Conservation (phyloP, 92 coral and sea anemone genomes). For the Pocillopora meandrina region DNA sequence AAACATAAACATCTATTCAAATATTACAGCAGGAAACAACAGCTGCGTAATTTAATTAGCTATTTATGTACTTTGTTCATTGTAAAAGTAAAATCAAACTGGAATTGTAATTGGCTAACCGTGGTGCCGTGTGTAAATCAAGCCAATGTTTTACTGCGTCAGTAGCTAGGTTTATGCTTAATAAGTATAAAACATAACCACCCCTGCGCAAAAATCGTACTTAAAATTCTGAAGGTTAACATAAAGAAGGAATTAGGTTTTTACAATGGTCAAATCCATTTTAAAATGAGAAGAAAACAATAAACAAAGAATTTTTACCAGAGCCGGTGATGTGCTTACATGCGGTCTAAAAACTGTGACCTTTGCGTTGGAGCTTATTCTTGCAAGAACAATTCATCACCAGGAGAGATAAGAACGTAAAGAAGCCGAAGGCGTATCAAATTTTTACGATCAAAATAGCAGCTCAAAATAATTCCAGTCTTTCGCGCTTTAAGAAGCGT, state of each 20-base stretch:
- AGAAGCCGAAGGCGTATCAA: background rate
- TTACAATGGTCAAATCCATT: background rate
- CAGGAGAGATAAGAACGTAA: background rate
- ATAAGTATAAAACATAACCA: background rate
- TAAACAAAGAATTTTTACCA: background rate
- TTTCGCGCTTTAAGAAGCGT: background rate
- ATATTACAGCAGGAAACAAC: constrained; percentile 11
- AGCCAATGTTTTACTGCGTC: background rate
- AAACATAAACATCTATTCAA: constrained; percentile 23
- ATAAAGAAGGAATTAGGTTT: too few relatives aligned
- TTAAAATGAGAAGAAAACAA: background rate
- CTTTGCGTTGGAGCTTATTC: background rate
- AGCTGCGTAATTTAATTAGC: background rate
- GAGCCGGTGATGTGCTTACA: background rate
- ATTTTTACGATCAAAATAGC: too few relatives aligned
- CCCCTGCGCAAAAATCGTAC: background rate
- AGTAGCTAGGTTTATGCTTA: background rate
- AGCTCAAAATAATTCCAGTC: too few relatives aligned
- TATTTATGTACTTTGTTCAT: background rate
- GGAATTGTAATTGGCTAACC: constrained; percentile 4
- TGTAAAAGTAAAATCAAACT: background rate
- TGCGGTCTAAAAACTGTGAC: background rate
- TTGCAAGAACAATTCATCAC: background rate
- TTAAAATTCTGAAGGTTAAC: background rate
- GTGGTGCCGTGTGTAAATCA: background rate